Percentiles rank a stretch among this genome's conserved stretches.
phyloP scores from a whole-genome alignment of 2,888 invertebrate species.

The Cryptus viduatorius region DNA sequence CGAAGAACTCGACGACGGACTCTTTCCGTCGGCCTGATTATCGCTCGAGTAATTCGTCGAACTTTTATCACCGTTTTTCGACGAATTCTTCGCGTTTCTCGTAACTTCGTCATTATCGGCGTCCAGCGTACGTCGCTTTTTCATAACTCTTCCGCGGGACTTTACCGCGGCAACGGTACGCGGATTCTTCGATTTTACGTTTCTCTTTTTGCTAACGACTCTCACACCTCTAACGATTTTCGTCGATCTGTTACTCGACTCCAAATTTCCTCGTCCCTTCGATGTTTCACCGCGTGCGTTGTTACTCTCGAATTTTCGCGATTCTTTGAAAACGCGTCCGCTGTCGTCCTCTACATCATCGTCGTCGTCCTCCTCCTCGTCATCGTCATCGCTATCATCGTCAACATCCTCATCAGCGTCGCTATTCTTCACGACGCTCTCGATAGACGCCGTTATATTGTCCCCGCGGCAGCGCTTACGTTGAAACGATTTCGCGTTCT shows the following conservation, averaged over 20 bases:
- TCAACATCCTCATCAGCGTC: conserved; percentile 50
- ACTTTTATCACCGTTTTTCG: conserved; percentile 16
- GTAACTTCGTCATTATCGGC: conserved; percentile 30
- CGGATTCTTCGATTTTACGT: conserved; percentile 74
- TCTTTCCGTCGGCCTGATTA: conserved; percentile 21
- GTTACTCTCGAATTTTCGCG: conserved; percentile 63
- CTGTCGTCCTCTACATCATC: conserved; percentile 60
- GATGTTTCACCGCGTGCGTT: conserved; percentile 41
- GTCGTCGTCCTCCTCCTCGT: conserved; percentile 48
- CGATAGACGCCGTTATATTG: conserved; percentile 80
- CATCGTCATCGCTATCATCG: conserved; percentile 47
- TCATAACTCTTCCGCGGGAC: conserved; percentile 28
- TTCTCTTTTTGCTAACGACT: conserved; percentile 78
- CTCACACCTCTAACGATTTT: conserved; percentile 70
- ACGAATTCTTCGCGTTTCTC: conserved; percentile 26
- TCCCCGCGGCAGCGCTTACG: conserved; percentile 80
- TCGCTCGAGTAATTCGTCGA: conserved; percentile 14
- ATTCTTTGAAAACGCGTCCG: conserved; percentile 65
- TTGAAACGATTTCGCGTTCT: conserved; percentile 83
- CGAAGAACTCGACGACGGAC: conserved; percentile 40
- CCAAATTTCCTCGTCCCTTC: conserved; percentile 57
- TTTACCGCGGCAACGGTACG: conserved; percentile 16
- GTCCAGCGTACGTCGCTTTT: conserved; percentile 45
- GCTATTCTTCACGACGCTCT: conserved; percentile 75
- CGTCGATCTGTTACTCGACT: conserved; percentile 64